Conservation (phyloP, 1,140 invertebrate genomes). For the Chironomus striatipennis region DNA sequence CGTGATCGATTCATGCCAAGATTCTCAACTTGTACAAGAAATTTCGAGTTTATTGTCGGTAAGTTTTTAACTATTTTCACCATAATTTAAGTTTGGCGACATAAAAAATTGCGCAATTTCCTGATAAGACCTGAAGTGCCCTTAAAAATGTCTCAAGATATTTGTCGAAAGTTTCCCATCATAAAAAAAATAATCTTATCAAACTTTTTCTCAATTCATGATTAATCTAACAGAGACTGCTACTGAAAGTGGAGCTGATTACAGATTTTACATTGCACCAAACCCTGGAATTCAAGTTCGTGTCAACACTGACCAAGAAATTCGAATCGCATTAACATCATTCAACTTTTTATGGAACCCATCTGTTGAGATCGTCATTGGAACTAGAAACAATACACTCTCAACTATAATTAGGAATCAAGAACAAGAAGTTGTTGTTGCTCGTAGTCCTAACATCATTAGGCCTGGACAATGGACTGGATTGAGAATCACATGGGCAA, state of each 20-base stretch:
- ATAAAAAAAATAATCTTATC: not conserved
- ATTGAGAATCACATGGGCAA: too few relatives aligned
- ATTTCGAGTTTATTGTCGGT: not conserved
- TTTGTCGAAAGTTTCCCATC: not conserved
- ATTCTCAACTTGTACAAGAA: not conserved
- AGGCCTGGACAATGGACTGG: not conserved
- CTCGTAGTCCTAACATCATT: not conserved
- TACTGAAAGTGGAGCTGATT: not conserved
- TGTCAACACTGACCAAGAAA: not conserved
- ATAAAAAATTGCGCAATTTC: too few relatives aligned
- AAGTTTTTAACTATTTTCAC: not conserved
- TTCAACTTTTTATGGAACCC: not conserved
- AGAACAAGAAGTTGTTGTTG: not conserved
- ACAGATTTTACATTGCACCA: not conserved
- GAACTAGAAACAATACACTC: not conserved
- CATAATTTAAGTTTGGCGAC: too few relatives aligned
- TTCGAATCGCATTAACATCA: not conserved
- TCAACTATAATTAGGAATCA: not conserved
- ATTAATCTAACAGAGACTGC: not conserved
- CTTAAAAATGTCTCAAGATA: too few relatives aligned
- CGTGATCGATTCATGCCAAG: not conserved
- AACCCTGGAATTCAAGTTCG: not conserved
- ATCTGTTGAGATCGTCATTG: not conserved
- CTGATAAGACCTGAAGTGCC: too few relatives aligned
- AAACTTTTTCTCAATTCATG: not conserved